phyloP scores from a whole-genome alignment of 2,888 invertebrate species.

The Catocala nupta region DNA sequence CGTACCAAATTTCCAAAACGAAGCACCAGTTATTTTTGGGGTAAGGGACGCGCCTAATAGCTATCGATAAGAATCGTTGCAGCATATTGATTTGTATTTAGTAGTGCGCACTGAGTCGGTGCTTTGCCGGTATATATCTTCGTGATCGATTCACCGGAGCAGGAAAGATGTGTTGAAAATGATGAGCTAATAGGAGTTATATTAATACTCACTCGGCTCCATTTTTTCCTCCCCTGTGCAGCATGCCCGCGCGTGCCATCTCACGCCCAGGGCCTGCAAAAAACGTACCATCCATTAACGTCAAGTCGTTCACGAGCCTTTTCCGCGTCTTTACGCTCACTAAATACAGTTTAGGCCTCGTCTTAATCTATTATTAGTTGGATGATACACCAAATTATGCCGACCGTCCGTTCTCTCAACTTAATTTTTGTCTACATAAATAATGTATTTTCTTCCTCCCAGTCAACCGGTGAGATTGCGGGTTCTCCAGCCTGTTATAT shows the following conservation, averaged over 20 bases:
- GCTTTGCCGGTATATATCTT: neutral
- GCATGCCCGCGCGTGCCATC: constrained; percentile 93
- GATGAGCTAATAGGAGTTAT: constrained; percentile 28
- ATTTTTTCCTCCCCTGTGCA: constrained; percentile 92
- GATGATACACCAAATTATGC: constrained; percentile 64
- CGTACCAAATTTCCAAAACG: constrained; percentile 18
- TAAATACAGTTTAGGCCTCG: constrained; percentile 69
- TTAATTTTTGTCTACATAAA: constrained; percentile 56
- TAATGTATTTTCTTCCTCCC: constrained; percentile 46
- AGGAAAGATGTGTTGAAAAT: constrained; percentile 11
- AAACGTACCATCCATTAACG: constrained; percentile 77
- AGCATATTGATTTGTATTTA: constrained; percentile 15
- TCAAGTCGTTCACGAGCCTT: constrained; percentile 68
- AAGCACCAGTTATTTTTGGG: constrained; percentile 9
- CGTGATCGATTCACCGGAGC: neutral
- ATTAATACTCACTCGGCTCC: constrained; percentile 90
- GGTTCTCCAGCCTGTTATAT: constrained; percentile 20
- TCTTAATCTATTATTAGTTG: constrained; percentile 67
- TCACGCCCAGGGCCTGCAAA: constrained; percentile 88
- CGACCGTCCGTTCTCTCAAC: constrained; percentile 37
- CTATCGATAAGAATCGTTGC: constrained; percentile 19
- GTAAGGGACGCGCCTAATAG: constrained; percentile 10
- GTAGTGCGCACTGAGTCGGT: neutral
- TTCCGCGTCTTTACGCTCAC: constrained; percentile 73
- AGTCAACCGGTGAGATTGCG: constrained; percentile 32